Percentiles rank a stretch among this genome's conserved stretches.
Evolutionary conservation across 2,888 invertebrate genomes (phyloP).

Genomic region (Zhuqinia jingwanae): DNA sequence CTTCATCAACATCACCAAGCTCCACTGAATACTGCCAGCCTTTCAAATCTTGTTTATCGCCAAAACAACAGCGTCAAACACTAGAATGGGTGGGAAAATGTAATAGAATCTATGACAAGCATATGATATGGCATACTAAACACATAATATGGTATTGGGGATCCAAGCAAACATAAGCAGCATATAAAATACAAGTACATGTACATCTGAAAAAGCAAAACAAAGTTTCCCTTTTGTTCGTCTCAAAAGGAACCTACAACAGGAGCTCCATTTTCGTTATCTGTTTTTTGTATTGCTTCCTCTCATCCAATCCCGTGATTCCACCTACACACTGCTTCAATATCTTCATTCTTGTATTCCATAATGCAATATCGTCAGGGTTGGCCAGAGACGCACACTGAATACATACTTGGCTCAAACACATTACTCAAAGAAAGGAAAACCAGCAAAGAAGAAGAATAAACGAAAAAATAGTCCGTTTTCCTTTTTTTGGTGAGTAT

Average conservation of each 20-base stretch:
- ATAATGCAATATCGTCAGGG: conserved; percentile 34
- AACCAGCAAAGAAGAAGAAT: neutral
- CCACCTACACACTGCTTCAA: neutral
- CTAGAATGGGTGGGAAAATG: neutral
- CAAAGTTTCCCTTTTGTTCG: neutral
- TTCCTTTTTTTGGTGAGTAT: neutral
- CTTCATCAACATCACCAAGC: too few species aligned
- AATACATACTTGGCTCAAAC: neutral
- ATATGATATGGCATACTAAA: neutral
- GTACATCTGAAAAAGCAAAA: conserved; percentile 13
- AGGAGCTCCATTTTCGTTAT: neutral
- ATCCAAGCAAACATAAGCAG: too few species aligned
- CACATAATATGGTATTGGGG: too few species aligned
- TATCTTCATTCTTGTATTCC: neutral
- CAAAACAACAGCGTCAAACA: neutral
- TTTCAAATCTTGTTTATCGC: too few species aligned
- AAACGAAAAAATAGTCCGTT: neutral
- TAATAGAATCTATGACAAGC: conserved; percentile 11
- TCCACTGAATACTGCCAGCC: too few species aligned
- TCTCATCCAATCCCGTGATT: neutral
- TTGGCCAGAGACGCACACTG: conserved; percentile 11
- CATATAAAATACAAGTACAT: neutral
- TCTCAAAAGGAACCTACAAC: too few species aligned
- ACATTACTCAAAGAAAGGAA: neutral
- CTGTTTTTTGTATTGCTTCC: neutral